A percentile compares a stretch with the other conserved stretches of the same genome.
Evolutionary conservation across 2,888 invertebrate species (phyloP).

Genomic region (Philereme transversata): DNA sequence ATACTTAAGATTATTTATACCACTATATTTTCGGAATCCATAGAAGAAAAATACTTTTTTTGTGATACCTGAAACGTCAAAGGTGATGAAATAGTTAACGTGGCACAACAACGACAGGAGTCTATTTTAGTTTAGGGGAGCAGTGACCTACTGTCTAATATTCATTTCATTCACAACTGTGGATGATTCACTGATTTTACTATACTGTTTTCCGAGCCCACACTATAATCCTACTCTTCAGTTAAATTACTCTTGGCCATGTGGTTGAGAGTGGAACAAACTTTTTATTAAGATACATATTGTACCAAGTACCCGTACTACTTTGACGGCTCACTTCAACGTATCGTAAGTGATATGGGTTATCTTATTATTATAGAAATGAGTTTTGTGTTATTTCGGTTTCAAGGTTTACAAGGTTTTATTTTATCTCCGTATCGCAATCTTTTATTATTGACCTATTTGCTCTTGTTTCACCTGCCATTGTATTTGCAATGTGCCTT

Average conservation of each 20-base stretch:
- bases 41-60: conserved; percentile 20
- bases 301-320: conserved; percentile 33
- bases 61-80: conserved; percentile 50
- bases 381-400: conserved; percentile 34
- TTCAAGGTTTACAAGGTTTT: conserved; percentile 28
- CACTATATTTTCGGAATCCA: conserved; percentile 1
- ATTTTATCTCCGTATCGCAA: conserved; percentile 39
- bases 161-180: conserved; percentile 63
- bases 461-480: conserved; percentile 28
- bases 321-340: conserved; percentile 50
- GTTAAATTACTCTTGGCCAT: conserved; percentile 47
- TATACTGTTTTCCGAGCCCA: conserved; percentile 62
- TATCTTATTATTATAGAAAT: conserved; percentile 47
- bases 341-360: conserved; percentile 53
- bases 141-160: conserved; percentile 68
- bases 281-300: conserved; percentile 47
- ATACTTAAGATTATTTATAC: background rate
- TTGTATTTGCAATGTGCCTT: conserved; percentile 18
- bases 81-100: conserved; percentile 54
- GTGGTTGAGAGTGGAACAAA: conserved; percentile 40
- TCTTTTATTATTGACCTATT: conserved; percentile 36
- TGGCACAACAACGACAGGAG: conserved; percentile 52
- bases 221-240: conserved; percentile 39
- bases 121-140: conserved; percentile 68
- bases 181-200: conserved; percentile 60